Conservation (phyloP, 1,140 invertebrate genomes). For the Drosophila tsacasi region DNA sequence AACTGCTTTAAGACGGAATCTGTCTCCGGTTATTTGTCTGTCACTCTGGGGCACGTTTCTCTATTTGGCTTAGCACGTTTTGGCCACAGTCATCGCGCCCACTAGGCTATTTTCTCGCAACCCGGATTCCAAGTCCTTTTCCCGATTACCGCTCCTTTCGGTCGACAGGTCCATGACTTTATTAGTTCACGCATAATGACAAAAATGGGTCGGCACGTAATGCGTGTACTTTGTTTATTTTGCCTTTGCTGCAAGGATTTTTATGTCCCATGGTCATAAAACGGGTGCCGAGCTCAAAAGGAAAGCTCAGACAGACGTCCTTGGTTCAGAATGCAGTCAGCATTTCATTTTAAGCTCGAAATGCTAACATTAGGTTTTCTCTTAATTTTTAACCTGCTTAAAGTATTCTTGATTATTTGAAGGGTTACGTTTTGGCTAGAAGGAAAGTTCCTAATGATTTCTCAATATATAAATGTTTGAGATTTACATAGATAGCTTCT, state of each 20-base stretch:
- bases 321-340: neutral
- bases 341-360: too few species aligned
- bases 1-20: constrained; percentile 56
- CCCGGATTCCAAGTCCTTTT: neutral
- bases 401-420: too few species aligned
- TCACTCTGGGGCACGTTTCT: constrained; percentile 40
- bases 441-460: neutral
- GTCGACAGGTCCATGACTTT: constrained; percentile 65
- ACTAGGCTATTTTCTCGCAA: constrained; percentile 12
- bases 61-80: constrained; percentile 74
- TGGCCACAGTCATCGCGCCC: constrained; percentile 50
- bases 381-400: neutral
- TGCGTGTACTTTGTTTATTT: constrained; percentile 75
- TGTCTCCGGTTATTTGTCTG: constrained; percentile 33
- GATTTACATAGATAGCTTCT: too few species aligned
- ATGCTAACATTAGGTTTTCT: neutral
- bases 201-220: constrained; percentile 78
- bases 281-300: constrained; percentile 40
- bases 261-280: constrained; percentile 66
- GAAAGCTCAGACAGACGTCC: constrained; percentile 1
- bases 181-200: constrained; percentile 82
- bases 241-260: constrained; percentile 72
- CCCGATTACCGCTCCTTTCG: constrained; percentile 1
- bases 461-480: too few species aligned
- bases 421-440: neutral